A percentile compares a stretch with the other conserved stretches of the same genome.
Conservation (phyloP, 2,113 vertebrate species). For the Mastomys natalensis region DNA sequence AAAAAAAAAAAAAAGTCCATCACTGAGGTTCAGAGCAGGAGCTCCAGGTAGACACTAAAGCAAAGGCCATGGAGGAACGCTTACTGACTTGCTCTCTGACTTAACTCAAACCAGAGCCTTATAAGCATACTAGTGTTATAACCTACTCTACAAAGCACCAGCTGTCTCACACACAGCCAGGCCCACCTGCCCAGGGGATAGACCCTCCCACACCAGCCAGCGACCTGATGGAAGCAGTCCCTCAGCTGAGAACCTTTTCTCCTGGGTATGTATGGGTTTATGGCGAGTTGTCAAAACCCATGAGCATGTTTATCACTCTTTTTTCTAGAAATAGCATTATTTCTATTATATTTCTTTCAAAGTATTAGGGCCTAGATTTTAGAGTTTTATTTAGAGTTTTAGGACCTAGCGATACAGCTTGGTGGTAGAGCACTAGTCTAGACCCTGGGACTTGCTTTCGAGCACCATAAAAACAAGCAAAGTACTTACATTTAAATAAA, state of each 20-base stretch:
- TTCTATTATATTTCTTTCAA: background rate
- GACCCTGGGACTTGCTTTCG: background rate
- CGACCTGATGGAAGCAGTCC: background rate
- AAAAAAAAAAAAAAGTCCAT: background rate
- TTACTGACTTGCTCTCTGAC: background rate
- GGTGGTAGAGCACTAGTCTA: background rate
- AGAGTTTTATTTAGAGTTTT: too few species aligned
- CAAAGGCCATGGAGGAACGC: background rate
- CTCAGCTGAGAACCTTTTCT: background rate
- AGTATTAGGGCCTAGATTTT: too few species aligned
- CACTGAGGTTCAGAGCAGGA: background rate
- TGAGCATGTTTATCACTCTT: background rate
- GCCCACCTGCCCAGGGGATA: background rate
- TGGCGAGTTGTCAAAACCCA: background rate
- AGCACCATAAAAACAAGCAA: background rate
- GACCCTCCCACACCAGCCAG: background rate
- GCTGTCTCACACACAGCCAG: background rate
- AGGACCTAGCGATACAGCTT: background rate
- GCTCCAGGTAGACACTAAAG: background rate
- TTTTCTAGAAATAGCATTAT: conserved; percentile 17
- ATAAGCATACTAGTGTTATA: background rate
- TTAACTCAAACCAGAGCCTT: background rate
- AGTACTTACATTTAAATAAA: conserved; percentile 16
- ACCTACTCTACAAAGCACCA: background rate
- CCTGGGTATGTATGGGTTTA: background rate